These are phyloP conservation scores for Stichopus horrens DNA, from an alignment of 53 echinoderm and acorn worm genomes.

Conservation along the genomic window DNA sequence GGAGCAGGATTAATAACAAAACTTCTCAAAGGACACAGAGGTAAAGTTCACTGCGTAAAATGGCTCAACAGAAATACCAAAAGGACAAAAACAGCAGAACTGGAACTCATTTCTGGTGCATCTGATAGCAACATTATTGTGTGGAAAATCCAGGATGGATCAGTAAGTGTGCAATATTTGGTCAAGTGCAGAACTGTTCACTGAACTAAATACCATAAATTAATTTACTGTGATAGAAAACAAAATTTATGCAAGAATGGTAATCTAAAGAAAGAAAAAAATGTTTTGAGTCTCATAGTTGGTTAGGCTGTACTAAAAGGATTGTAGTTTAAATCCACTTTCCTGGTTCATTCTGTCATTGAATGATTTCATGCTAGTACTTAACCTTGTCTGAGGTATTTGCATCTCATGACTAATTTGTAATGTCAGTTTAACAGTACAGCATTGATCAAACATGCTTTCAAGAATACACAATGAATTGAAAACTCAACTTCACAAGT, in stretches of 20 bases:
- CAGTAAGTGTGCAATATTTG: neutral
- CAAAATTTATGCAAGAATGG: neutral
- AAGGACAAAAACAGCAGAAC: neutral
- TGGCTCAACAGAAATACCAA: constrained; percentile 58
- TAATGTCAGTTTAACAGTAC: no score
- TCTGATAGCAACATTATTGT: constrained; percentile 72
- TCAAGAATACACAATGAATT: no score
- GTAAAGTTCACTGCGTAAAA: constrained; percentile 86
- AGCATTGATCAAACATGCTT: no score
- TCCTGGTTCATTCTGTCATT: neutral
- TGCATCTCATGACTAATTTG: no score
- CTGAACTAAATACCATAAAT: no score
- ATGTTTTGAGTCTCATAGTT: neutral
- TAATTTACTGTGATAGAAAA: no score
- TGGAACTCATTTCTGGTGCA: constrained; percentile 85
- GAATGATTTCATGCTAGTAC: no score
- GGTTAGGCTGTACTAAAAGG: neutral
- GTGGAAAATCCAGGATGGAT: constrained; percentile 50
- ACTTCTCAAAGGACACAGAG: constrained; percentile 77
- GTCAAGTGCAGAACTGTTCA: neutral
- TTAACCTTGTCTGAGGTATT: no score
- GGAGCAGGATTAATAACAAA: constrained; percentile 46
- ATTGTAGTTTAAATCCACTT: neutral
- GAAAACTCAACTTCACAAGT: no score
- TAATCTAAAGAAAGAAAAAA: neutral